Evolutionary conservation across 2,888 invertebrate genomes (phyloP).

Genomic region (Apantesis nais): DNA sequence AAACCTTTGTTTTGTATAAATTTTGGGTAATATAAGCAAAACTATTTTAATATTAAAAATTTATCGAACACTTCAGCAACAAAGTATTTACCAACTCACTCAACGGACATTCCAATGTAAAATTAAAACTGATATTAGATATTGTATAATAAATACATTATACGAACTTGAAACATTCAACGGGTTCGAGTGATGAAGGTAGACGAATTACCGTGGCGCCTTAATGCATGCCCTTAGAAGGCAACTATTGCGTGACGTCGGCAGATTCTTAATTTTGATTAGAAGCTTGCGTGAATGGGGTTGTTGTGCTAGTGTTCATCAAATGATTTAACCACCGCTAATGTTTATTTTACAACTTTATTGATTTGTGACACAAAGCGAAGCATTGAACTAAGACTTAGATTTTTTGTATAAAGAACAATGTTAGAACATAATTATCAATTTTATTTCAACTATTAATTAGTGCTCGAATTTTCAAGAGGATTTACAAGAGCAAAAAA

Average conservation of each 20-base stretch:
- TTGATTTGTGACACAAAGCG: slow-evolving; percentile 23
- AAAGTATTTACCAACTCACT: background rate
- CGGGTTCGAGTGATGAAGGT: slow-evolving; percentile 44
- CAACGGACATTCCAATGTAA: slow-evolving; percentile 46
- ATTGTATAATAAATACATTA: slow-evolving; percentile 72
- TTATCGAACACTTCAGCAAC: background rate
- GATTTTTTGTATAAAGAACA: background rate
- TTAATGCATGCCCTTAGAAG: slow-evolving; percentile 52
- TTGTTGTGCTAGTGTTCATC: slow-evolving; percentile 69
- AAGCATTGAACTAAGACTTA: background rate
- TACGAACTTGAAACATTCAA: slow-evolving; percentile 64
- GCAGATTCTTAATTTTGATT: slow-evolving; percentile 77
- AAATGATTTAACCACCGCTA: slow-evolving; percentile 63
- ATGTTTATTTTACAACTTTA: slow-evolving; percentile 66
- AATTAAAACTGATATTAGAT: slow-evolving; percentile 59
- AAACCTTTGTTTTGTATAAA: background rate
- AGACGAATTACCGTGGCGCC: slow-evolving; percentile 32
- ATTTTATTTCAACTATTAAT: background rate
- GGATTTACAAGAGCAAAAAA: background rate
- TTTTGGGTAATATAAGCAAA: background rate
- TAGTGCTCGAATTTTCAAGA: background rate
- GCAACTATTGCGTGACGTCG: slow-evolving; percentile 70
- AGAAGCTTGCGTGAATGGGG: slow-evolving; percentile 71
- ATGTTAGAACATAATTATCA: too few species aligned
- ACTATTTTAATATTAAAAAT: slow-evolving; percentile 1